Evolutionary conservation across 2,888 invertebrate species (phyloP).

Genomic region (Drosophila anomalata): DNA sequence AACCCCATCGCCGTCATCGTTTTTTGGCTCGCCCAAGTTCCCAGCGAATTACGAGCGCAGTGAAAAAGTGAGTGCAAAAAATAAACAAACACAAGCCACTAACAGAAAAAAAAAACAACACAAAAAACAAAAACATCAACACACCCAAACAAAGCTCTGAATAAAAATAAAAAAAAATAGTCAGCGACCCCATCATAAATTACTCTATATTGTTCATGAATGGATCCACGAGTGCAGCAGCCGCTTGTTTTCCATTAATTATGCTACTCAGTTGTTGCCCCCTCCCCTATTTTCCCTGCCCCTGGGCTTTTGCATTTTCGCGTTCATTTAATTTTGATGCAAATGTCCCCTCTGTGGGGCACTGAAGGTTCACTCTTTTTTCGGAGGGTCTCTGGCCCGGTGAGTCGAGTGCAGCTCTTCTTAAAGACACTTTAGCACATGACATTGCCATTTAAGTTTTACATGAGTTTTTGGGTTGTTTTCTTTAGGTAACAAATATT

Average conservation of each 20-base stretch:
- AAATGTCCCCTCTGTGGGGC: slow-evolving; percentile 43
- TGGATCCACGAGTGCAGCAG: slow-evolving; percentile 38
- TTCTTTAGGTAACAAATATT: neutral
- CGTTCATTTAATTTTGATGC: slow-evolving; percentile 45
- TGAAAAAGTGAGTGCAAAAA: slow-evolving; percentile 80
- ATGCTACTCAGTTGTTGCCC: slow-evolving; percentile 26
- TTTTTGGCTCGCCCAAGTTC: slow-evolving; percentile 69
- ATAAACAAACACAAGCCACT: slow-evolving; percentile 14
- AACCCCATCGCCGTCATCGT: slow-evolving; percentile 65
- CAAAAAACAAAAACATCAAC: neutral
- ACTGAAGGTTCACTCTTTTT: slow-evolving; percentile 14
- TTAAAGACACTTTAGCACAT: slow-evolving; percentile 8
- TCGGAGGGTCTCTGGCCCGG: neutral
- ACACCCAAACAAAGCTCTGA: slow-evolving; percentile 3
- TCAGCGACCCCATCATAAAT: slow-evolving; percentile 34
- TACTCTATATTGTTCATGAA: slow-evolving; percentile 52
- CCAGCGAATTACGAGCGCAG: slow-evolving; percentile 80
- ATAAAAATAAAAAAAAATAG: slow-evolving; percentile 11
- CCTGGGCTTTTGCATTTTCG: slow-evolving; percentile 15
- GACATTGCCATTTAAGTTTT: slow-evolving; percentile 43
- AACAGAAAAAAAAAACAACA: neutral
- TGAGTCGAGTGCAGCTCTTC: slow-evolving; percentile 9
- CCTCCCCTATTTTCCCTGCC: neutral
- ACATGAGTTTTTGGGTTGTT: neutral
- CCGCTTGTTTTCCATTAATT: slow-evolving; percentile 52